phyloP scores from a whole-genome alignment of 2,113 vertebrate genomes.

The Callospermophilus lateralis region DNA sequence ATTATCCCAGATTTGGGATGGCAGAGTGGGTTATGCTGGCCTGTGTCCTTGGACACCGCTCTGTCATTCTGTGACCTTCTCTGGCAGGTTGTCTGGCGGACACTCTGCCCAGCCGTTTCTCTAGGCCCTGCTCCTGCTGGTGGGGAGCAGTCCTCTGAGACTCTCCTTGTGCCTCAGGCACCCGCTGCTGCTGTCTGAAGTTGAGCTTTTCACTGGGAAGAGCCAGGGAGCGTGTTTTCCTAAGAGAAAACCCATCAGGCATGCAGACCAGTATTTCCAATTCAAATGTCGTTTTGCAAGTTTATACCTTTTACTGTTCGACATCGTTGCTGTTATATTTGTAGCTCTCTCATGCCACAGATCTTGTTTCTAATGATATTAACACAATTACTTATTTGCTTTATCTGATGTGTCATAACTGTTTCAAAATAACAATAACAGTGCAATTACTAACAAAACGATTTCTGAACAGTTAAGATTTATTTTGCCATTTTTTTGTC shows the following conservation, averaged over 20 bases:
- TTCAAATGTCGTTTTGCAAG: background rate
- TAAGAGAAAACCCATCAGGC: background rate
- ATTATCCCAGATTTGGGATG: background rate
- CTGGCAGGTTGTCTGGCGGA: background rate
- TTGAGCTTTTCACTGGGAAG: background rate
- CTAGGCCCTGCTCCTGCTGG: no score
- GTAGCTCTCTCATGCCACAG: background rate
- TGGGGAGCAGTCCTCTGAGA: no score
- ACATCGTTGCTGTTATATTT: background rate
- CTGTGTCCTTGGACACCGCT: background rate
- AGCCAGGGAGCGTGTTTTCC: background rate
- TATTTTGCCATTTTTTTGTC: background rate
- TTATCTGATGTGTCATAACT: background rate
- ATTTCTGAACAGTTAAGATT: background rate
- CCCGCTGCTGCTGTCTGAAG: background rate
- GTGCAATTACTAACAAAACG: background rate
- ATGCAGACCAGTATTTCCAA: background rate
- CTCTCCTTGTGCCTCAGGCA: rapidly evolving
- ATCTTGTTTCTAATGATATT: background rate
- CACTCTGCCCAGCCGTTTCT: background rate
- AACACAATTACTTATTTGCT: conserved; percentile 17
- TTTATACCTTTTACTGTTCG: background rate
- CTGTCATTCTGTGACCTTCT: background rate
- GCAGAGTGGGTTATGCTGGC: no score
- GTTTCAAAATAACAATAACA: background rate